These are phyloP conservation scores for Muricea muricata DNA, from an alignment of 92 coral and sea anemone species.

Conservation along the genomic window DNA sequence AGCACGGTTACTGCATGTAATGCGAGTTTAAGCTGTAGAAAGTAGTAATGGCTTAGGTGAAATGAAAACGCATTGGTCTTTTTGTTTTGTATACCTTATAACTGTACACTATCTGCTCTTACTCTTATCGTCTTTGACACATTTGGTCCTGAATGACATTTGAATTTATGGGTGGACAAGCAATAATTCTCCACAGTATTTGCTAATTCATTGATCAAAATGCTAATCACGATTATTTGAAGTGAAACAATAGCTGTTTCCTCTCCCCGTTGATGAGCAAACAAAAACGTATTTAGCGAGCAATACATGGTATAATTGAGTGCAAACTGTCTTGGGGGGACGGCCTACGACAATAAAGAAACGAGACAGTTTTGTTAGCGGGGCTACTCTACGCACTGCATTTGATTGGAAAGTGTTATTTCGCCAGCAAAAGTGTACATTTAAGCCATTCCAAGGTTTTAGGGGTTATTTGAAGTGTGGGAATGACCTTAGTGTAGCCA, in stretches of 20 bases:
- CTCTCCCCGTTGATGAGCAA: conserved; percentile 45
- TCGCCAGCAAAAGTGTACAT: neutral
- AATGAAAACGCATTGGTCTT: too few species aligned
- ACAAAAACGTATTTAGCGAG: conserved; percentile 50
- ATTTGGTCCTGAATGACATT: neutral
- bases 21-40: too few species aligned
- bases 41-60: too few species aligned
- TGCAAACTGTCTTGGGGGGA: conserved; percentile 43
- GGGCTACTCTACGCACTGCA: neutral
- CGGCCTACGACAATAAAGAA: conserved; percentile 32
- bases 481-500: neutral
- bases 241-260: conserved; percentile 34
- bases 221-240: conserved; percentile 44
- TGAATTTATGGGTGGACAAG: conserved; percentile 45
- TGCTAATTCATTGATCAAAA: conserved; percentile 39
- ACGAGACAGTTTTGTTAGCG: neutral
- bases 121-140: neutral
- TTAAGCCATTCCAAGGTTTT: neutral
- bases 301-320: conserved; percentile 47
- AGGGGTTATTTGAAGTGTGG: neutral
- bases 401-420: neutral
- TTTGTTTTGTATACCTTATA: too few species aligned
- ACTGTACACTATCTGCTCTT: too few species aligned
- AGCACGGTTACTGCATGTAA: too few species aligned
- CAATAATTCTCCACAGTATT: conserved; percentile 32